These are phyloP conservation scores for Pinna nobilis DNA, from an alignment of 1,140 invertebrate genomes.

Conservation along the genomic window DNA sequence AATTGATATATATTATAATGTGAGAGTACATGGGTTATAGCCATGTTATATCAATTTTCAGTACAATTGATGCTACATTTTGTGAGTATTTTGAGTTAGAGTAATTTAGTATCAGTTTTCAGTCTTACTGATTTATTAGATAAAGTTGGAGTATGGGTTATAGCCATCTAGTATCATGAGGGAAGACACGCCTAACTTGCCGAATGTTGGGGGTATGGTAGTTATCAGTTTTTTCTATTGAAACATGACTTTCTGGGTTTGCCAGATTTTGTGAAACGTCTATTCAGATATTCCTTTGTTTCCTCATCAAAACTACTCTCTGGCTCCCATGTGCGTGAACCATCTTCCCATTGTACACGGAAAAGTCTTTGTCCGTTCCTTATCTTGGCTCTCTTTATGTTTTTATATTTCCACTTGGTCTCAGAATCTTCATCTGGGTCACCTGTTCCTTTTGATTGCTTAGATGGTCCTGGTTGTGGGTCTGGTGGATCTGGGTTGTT, in stretches of 20 bases:
- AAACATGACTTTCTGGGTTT: neutral
- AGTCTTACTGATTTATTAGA: no score
- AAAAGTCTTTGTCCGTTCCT: neutral
- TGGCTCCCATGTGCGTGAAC: constrained; percentile 6
- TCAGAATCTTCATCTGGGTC: neutral
- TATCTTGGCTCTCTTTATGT: neutral
- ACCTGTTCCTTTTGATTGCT: neutral
- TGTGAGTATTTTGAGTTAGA: no score
- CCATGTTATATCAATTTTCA: no score
- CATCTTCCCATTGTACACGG: constrained; percentile 3
- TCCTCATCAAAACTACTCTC: neutral
- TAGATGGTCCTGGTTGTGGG: neutral
- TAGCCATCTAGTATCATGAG: no score
- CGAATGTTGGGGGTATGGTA: no score
- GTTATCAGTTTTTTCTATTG: neutral
- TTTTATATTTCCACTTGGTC: neutral
- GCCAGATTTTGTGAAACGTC: neutral
- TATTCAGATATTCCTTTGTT: neutral
- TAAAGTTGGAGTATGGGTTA: no score
- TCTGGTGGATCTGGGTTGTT: neutral
- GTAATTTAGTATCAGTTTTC: no score
- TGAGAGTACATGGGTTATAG: no score
- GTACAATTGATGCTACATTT: no score
- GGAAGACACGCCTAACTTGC: no score
- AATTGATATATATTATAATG: no score